Evolutionary conservation across 2,888 invertebrate genomes (phyloP).

Genomic region (Phengaris arion): DNA sequence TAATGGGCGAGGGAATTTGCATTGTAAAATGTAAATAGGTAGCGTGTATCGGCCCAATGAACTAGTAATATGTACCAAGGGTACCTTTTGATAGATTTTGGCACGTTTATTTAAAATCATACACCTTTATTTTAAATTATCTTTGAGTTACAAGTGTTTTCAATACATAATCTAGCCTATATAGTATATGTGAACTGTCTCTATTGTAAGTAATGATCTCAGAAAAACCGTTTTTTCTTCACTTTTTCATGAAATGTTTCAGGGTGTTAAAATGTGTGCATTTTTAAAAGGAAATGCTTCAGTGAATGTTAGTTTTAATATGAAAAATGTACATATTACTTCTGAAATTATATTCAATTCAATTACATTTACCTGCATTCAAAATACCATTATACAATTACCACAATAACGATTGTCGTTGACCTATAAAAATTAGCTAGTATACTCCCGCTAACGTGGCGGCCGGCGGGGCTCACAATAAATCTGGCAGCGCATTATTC

Average conservation of each 20-base stretch:
- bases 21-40: conserved; percentile 58
- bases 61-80: neutral
- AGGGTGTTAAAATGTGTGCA: too few relatives aligned
- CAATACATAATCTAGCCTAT: too few relatives aligned
- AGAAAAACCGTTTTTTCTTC: too few relatives aligned
- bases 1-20: conserved; percentile 73
- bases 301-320: too few relatives aligned
- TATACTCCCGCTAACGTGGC: conserved; percentile 55
- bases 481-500: conserved; percentile 74
- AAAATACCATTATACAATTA: neutral
- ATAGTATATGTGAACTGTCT: too few relatives aligned
- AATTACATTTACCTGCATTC: neutral
- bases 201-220: too few relatives aligned
- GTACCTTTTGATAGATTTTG: neutral
- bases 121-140: neutral
- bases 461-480: conserved; percentile 68
- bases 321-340: neutral
- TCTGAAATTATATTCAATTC: neutral
- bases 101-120: neutral
- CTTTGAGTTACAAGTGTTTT: neutral
- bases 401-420: conserved; percentile 29
- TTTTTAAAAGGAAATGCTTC: too few relatives aligned
- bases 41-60: conserved; percentile 8
- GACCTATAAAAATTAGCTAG: conserved; percentile 44
- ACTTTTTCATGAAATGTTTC: too few relatives aligned